Base-by-base conservation (phyloP, 2,888 invertebrate species). In the Ectobius pallidus region DNA sequence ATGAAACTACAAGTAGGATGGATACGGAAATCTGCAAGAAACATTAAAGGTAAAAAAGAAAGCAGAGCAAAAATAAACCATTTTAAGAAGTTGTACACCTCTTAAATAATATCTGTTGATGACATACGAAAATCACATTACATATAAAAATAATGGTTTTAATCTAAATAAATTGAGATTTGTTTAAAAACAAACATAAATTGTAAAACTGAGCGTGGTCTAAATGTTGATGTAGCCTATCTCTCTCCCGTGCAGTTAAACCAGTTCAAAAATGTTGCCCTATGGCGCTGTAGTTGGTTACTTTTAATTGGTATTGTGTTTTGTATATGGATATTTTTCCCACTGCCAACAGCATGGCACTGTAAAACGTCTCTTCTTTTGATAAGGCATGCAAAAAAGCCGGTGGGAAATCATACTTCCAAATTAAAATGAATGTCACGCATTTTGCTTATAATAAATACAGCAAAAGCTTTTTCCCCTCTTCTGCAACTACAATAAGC, bases 261-360 rank as follows among this genome's bases (percentile, higher is more conserved):
- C 14, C 6, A 18, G 30, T n/a, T 14, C 32, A 58, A 2, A 58
- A 25, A 55, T 55, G 30, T 20, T 1, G 27, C 16, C 22, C 58
- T 30, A 30, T 58, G 32, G 2, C n/a, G 22, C 3, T 58, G 27
- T 25, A 30, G n/a, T 32, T 58, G n/a, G 4, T 25, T 27, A 55
- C 16, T 58, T 46, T 58, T 30, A 58, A 30, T 58, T 58, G 30
- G n/a, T 30, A 58, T 30, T 30, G n/a, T 46, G 30, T 32, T 58
- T 58, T 1, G 30, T 18, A n/a, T n/a, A 3, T 46, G 7, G 7
- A n/a, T 46, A 30, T 32, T 58, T 58, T 58, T n/a, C n/a, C n/a
- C n/a, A n/a, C 27, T 58, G 25, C 16, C 22, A 30, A 14, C 16
- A 20, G 25, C 7, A 3, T 55, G 25, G 7, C n/a, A 7, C 58